Evolutionary conservation across 2,113 vertebrate genomes (phyloP).

Genomic region (Ptilorrhoa leucosticta): DNA sequence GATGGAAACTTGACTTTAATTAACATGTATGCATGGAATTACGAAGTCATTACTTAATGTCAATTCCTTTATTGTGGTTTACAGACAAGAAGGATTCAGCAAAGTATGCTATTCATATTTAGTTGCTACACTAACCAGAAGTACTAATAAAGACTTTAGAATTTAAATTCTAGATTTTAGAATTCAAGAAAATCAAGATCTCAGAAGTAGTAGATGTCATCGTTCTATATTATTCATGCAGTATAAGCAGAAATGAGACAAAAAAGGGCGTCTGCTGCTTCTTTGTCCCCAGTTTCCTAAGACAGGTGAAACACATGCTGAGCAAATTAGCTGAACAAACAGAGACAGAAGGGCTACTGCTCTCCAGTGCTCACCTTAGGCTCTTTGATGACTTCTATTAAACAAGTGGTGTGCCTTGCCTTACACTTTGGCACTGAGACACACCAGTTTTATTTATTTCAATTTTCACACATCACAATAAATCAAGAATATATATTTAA

Average conservation of each 20-base stretch:
- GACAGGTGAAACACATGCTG: not conserved
- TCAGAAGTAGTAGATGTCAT: not conserved
- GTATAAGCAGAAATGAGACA: not conserved
- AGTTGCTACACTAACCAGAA: not conserved
- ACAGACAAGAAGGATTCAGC: not conserved
- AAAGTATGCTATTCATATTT: not conserved
- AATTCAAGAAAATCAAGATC: not conserved
- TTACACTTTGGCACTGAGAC: not conserved
- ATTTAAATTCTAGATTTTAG: not conserved
- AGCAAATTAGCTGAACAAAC: not conserved
- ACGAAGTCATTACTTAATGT: not conserved
- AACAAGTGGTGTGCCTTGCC: not conserved
- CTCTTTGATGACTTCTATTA: not conserved
- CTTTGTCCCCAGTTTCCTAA: not conserved
- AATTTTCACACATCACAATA: not conserved
- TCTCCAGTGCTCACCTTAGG: not conserved
- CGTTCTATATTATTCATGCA: not conserved
- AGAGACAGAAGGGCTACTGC: not conserved
- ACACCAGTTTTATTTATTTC: not conserved
- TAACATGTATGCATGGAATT: not conserved
- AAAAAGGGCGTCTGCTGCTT: not conserved
- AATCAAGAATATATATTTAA: not conserved
- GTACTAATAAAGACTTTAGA: not conserved
- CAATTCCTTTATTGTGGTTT: not conserved
- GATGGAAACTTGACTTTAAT: not conserved